These are phyloP conservation scores for Thalassophryne amazonica DNA, from an alignment of 2,797 vertebrate species.

Conservation along the genomic window DNA sequence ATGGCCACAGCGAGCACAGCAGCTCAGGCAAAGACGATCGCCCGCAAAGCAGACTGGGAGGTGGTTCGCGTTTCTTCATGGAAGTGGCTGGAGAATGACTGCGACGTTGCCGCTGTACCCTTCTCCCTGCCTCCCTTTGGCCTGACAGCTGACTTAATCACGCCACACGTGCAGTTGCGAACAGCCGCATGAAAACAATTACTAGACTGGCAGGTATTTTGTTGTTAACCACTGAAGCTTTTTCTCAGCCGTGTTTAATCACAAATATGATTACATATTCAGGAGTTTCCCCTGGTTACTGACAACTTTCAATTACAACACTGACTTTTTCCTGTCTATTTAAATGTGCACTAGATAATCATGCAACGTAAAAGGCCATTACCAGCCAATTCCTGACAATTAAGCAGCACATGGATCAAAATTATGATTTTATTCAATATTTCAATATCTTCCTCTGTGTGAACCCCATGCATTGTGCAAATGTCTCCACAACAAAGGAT, in stretches of 20 bases:
- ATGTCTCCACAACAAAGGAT: constrained; percentile 86
- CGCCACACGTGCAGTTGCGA: constrained; percentile 49
- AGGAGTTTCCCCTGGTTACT: constrained; percentile 11
- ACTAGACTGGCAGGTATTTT: constrained; percentile 42
- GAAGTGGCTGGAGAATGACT: constrained; percentile 74
- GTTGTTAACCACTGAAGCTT: constrained; percentile 40
- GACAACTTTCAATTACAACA: constrained; percentile 41
- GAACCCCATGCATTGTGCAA: constrained; percentile 65
- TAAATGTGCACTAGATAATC: constrained; percentile 52
- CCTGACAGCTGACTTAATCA: constrained; percentile 78
- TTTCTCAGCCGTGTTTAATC: constrained; percentile 35
- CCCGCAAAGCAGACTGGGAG: constrained; percentile 88
- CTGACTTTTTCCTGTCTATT: constrained; percentile 17
- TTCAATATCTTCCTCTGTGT: constrained; percentile 65
- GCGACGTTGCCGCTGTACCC: constrained; percentile 30
- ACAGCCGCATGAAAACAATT: constrained; percentile 57
- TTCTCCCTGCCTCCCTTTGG: constrained; percentile 54
- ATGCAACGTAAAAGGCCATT: constrained; percentile 49
- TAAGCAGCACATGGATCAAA: constrained; percentile 55
- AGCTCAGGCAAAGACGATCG: constrained; percentile 91
- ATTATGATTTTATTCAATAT: constrained; percentile 69
- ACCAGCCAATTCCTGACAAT: constrained; percentile 60
- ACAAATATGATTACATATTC: constrained; percentile 18
- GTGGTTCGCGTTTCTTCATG: constrained; percentile 50
- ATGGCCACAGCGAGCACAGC: constrained; percentile 75